Conservation (phyloP, 2,888 invertebrate species). For the Acrocyrtus sp. region DNA sequence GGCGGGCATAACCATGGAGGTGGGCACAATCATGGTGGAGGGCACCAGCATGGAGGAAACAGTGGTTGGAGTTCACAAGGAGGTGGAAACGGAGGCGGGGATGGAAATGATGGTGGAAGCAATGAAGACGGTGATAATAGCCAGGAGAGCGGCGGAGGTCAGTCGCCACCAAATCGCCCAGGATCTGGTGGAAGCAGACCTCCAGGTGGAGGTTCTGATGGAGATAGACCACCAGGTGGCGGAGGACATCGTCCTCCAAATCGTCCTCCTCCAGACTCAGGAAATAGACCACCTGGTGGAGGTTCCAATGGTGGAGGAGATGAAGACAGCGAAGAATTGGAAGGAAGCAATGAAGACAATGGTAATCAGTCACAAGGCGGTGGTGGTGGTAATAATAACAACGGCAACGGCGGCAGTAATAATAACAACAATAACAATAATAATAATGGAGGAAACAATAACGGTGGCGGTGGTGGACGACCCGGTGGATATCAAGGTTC, state of each 20-base stretch:
- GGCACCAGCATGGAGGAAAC: not conserved
- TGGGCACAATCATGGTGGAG: slow-evolving; percentile 9
- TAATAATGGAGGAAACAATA: slow-evolving; percentile 1
- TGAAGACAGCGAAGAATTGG: not conserved
- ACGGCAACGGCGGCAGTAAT: not conserved
- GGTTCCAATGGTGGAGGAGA: slow-evolving; percentile 1
- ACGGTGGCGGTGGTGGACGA: not conserved
- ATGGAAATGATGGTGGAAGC: slow-evolving; percentile 6
- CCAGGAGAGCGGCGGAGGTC: too few species aligned
- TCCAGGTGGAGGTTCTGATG: slow-evolving; percentile 3
- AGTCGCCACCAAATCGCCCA: too few species aligned
- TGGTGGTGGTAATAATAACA: not conserved
- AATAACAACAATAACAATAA: not conserved
- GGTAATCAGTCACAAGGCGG: too few species aligned
- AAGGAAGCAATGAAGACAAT: too few species aligned
- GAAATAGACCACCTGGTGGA: too few species aligned
- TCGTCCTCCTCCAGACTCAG: not conserved
- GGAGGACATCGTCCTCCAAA: not conserved
- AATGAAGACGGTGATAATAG: too few species aligned
- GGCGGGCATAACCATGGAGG: not conserved
- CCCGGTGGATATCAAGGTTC: slow-evolving; percentile 35
- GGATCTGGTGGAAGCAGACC: too few species aligned
- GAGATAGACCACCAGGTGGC: not conserved
- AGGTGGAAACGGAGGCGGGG: not conserved
- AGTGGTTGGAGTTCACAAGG: not conserved